phyloP scores from a whole-genome alignment of 2,797 vertebrate genomes.

The Stomatorhinus walkeri region DNA sequence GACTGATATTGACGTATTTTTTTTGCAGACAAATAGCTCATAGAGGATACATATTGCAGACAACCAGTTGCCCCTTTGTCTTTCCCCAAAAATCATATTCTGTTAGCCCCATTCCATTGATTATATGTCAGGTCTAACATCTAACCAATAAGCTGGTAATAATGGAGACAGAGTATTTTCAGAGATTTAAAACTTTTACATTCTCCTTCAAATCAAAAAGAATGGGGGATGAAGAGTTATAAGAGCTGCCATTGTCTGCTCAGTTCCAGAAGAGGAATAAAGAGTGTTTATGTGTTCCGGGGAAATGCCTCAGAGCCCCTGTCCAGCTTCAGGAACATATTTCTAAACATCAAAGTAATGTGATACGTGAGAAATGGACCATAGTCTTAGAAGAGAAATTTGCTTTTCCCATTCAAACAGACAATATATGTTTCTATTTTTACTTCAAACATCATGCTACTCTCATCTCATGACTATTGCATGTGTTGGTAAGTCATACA shows the following conservation, averaged over 20 bases:
- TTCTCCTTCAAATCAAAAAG: constrained; percentile 18
- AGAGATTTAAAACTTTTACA: constrained; percentile 19
- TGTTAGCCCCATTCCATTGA: constrained; percentile 49
- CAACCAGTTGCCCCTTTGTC: not conserved
- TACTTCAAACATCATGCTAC: not conserved
- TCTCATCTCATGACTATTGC: not conserved
- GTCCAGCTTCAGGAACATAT: not conserved
- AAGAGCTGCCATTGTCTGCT: not conserved
- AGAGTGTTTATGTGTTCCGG: not conserved
- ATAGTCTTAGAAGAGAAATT: not conserved
- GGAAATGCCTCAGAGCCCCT: not conserved
- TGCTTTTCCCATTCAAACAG: not conserved
- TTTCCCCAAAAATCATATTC: constrained; percentile 29
- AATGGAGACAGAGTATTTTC: not conserved
- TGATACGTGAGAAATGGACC: not conserved
- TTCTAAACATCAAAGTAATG: not conserved
- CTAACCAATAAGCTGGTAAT: constrained; percentile 28
- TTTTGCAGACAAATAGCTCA: not conserved
- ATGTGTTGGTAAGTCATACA: not conserved
- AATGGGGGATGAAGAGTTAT: too few species aligned
- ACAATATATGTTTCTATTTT: not conserved
- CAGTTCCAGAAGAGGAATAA: not conserved
- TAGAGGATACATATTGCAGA: not conserved
- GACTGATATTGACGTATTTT: not conserved
- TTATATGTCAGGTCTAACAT: constrained; percentile 48